Evolutionary conservation across 64 coral and sea anemone genomes (phyloP), one percentile per base, ranked within the genome.

Genomic region (Porites australiensis): DNA sequence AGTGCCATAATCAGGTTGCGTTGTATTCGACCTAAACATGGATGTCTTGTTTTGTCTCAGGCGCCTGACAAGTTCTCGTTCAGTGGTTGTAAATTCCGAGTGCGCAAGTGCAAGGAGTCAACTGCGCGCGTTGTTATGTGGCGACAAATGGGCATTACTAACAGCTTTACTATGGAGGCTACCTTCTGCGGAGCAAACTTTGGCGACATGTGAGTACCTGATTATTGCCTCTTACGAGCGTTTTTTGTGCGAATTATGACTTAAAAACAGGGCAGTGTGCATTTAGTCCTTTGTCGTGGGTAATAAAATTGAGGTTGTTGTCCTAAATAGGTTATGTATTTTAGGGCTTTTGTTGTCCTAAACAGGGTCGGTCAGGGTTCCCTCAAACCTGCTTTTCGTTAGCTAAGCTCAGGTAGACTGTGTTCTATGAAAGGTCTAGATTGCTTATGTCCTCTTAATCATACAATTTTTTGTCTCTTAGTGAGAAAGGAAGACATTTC

Each of bases 141-240:
- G 97, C 82, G 85, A 8, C 97, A 98, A 48, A 88, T 98, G 19
- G 97, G 97, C n/a, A 95, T 98, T 8, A 55, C 79, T 12, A 98
- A 98, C 65, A 98, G 97, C 44, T 98, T 98, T 62, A 98, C 97
- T 2, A 98, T 98, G 97, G 97, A 98, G 78, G 97, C 97, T 0
- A 98, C 97, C 0, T 96, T 98, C 43, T 98, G 97, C 82, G 97
- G 97, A 23, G 88, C 97, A 1, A 98, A 98, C 78, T 96, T 98
- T 14, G 97, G 97, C 60, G 94, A 98, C 81, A 98, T 96, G 97
- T 98, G 75, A 96, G 96, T 90, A 57, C 37, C 55, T 37, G 27
- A 13, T 53, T 85, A 22, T 37, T 37, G 27, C 27, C 27, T 37
- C 27, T 37, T 37, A 37, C 0, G 27, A 37, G 27, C 27, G 27